These are phyloP conservation scores for Monoplex corrugatus DNA, from an alignment of 2,888 invertebrate species.

Conservation along the genomic window DNA sequence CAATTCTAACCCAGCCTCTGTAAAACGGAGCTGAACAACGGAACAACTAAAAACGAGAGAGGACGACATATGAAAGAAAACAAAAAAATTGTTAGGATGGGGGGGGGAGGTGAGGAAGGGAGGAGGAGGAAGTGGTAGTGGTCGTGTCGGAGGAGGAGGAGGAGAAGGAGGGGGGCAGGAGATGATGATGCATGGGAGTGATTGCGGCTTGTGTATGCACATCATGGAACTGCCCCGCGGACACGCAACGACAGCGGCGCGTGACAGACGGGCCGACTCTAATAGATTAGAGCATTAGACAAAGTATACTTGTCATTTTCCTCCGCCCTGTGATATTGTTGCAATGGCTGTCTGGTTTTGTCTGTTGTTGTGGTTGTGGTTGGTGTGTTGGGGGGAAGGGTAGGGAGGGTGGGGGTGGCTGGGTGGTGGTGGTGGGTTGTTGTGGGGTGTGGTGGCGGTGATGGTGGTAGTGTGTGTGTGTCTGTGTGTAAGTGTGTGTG, in stretches of 20 bases:
- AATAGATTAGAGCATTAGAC: conserved; percentile 50
- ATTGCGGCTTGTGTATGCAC: conserved; percentile 43
- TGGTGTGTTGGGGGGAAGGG: not conserved
- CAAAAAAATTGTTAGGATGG: no score
- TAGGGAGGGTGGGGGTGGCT: no score
- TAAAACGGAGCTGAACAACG: no score
- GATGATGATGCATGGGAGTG: conserved; percentile 43
- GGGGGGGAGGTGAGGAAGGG: not conserved
- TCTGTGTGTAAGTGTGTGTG: not conserved
- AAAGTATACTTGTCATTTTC: conserved; percentile 47
- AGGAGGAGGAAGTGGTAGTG: not conserved
- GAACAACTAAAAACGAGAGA: no score
- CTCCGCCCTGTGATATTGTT: not conserved
- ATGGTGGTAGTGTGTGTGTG: not conserved
- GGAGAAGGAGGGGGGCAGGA: not conserved
- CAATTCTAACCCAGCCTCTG: no score
- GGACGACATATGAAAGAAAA: no score
- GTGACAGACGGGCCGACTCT: conserved; percentile 38
- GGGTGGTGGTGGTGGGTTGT: no score
- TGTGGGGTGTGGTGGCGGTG: no score
- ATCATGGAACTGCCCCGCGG: conserved; percentile 33
- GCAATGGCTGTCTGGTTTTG: no score
- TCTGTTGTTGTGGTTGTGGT: not conserved
- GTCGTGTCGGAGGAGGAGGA: not conserved
- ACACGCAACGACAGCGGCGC: not conserved